A percentile compares a stretch with the other conserved stretches of the same genome.
These are phyloP conservation scores for Neodontobutis hainanensis DNA, from an alignment of 2,113 vertebrate genomes.

Conservation along the genomic window DNA sequence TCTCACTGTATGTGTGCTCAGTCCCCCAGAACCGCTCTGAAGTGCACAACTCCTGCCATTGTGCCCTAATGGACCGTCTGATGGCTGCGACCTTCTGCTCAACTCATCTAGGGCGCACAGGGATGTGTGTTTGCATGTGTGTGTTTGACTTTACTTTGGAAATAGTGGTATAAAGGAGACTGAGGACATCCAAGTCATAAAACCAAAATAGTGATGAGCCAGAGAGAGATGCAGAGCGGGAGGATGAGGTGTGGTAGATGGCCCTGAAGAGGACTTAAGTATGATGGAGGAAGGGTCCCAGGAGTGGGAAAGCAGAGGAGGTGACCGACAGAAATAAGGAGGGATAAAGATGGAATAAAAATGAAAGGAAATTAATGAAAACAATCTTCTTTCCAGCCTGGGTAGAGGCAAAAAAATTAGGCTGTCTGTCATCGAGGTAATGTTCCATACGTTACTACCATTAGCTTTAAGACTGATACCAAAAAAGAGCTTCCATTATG, in stretches of 20 bases:
- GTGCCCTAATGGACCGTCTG: conserved; percentile 71
- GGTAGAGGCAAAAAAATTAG: conserved; percentile 36
- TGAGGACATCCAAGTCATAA: conserved; percentile 72
- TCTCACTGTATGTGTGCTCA: conserved; percentile 24
- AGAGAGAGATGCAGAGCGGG: conserved; percentile 14
- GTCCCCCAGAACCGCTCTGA: conserved; percentile 32
- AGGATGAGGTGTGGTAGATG: conserved; percentile 45
- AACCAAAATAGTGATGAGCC: conserved; percentile 65
- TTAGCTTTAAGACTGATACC: conserved; percentile 27
- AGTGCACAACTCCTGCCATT: conserved; percentile 57
- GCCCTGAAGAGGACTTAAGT: conserved; percentile 67
- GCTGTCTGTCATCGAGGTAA: conserved; percentile 53
- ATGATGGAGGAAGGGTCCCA: conserved; percentile 55
- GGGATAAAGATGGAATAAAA: conserved; percentile 9
- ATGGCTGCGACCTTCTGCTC: conserved; percentile 76
- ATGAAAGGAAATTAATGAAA: conserved; percentile 21
- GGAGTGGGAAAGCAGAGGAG: conserved; percentile 34
- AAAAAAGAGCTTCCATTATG: conserved; percentile 26
- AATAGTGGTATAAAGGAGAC: conserved; percentile 61
- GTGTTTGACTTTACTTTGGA: conserved; percentile 50
- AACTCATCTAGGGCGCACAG: conserved; percentile 42
- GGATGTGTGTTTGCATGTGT: conserved; percentile 2
- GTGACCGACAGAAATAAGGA: conserved; percentile 12
- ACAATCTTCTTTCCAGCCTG: conserved; percentile 48
- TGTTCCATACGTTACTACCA: conserved; percentile 57